These are phyloP conservation scores for Sarcophaga variegata DNA, from an alignment of 2,888 invertebrate species.

Conservation along the genomic window DNA sequence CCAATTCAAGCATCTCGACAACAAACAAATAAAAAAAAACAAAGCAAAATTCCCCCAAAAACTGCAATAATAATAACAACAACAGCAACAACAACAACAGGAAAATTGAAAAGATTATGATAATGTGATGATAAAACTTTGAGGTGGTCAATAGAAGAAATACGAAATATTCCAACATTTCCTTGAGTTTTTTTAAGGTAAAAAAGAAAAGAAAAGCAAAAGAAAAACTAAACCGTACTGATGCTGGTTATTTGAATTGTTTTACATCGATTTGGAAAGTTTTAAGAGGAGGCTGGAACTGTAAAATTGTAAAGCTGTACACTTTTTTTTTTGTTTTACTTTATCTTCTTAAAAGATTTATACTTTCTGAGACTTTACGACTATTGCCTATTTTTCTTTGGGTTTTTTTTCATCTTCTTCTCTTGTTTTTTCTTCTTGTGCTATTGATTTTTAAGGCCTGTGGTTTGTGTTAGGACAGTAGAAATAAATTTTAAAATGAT, in stretches of 20 bases:
- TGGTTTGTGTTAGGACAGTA: neutral
- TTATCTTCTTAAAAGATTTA: constrained; percentile 62
- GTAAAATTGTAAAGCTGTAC: constrained; percentile 57
- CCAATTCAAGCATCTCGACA: constrained; percentile 36
- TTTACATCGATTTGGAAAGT: constrained; percentile 62
- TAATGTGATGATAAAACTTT: constrained; percentile 68
- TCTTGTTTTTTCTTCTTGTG: constrained; percentile 26
- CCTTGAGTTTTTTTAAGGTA: neutral
- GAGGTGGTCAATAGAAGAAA: constrained; percentile 66
- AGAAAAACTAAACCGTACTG: constrained; percentile 6
- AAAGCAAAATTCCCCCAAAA: neutral
- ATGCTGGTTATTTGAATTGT: constrained; percentile 59
- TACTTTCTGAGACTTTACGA: constrained; percentile 23
- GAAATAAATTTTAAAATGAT: constrained; percentile 56
- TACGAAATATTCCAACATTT: constrained; percentile 39
- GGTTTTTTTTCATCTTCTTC: neutral
- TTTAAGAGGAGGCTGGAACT: constrained; percentile 56
- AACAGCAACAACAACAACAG: constrained; percentile 2
- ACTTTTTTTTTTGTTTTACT: constrained; percentile 30
- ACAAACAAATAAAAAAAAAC: neutral
- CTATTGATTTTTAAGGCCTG: constrained; percentile 1
- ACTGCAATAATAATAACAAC: neutral
- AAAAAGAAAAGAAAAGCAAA: neutral
- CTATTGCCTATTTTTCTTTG: neutral
- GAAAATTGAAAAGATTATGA: constrained; percentile 49